Evolutionary conservation across 37 sponge, comb jelly and placozoan species (phyloP).

Genomic region (Halisarca cf. caerulea): DNA sequence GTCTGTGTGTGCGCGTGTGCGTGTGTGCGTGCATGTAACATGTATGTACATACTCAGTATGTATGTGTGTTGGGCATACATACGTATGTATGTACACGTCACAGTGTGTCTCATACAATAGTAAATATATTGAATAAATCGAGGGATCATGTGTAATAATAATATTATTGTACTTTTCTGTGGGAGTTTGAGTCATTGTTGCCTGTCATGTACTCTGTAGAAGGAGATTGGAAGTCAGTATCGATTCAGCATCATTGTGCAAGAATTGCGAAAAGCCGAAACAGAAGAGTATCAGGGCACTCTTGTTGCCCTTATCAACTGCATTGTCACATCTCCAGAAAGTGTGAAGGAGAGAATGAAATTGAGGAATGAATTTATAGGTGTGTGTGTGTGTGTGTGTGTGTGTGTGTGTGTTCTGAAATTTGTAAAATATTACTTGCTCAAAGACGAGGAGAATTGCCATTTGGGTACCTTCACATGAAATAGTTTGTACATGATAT

Average conservation of each 20-base stretch:
- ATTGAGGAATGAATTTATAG: conserved; percentile 68
- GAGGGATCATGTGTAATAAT: too few relatives aligned
- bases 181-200: background rate
- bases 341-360: conserved; percentile 36
- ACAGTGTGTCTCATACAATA: background rate
- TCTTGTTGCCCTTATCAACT: conserved; percentile 84
- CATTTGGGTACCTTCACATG: too few relatives aligned
- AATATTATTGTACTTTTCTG: background rate
- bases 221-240: conserved; percentile 54
- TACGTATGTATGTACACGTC: too few relatives aligned
- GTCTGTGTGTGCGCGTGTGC: too few relatives aligned
- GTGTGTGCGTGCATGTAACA: too few relatives aligned
- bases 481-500: too few relatives aligned
- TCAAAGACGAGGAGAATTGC: too few relatives aligned
- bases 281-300: conserved; percentile 59
- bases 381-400: conserved; percentile 16
- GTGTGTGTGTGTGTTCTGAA: too few relatives aligned
- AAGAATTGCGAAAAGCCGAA: conserved; percentile 65
- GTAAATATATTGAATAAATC: background rate
- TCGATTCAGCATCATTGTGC: conserved; percentile 71
- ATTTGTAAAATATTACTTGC: too few relatives aligned
- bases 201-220: conserved; percentile 35
- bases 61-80: too few relatives aligned
- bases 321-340: conserved; percentile 58
- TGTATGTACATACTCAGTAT: too few relatives aligned